Evolutionary conservation across 2,113 vertebrate species (phyloP).

Genomic region (Carassius gibelio): DNA sequence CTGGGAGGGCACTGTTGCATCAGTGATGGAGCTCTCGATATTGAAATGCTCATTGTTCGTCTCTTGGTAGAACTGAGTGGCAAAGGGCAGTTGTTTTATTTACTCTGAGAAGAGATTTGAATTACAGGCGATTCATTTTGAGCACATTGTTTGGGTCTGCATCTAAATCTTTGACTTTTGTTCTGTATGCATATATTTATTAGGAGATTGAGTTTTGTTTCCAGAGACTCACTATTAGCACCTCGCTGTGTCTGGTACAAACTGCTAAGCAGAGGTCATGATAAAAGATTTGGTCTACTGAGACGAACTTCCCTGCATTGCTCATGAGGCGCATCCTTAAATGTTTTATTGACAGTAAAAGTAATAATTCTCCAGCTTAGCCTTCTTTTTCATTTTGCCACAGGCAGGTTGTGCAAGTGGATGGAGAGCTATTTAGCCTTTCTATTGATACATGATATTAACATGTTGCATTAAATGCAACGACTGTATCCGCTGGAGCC

Average conservation of each 20-base stretch:
- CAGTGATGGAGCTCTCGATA: conserved; percentile 2
- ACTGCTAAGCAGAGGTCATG: neutral
- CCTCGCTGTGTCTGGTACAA: neutral
- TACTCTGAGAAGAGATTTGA: neutral
- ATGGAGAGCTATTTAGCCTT: neutral
- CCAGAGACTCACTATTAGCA: neutral
- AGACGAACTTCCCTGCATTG: neutral
- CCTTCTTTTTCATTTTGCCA: neutral
- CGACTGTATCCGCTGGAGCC: conserved; percentile 10
- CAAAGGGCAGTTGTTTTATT: neutral
- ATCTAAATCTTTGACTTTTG: neutral
- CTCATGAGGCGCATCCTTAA: neutral
- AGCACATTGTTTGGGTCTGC: neutral
- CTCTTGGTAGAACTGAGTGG: neutral
- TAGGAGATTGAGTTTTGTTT: neutral
- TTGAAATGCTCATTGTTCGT: conserved; percentile 19
- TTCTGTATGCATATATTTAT: neutral
- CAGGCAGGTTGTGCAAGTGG: neutral
- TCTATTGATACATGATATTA: neutral
- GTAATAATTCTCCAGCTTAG: neutral
- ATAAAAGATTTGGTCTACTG: conserved; percentile 17
- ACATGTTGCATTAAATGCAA: conserved; percentile 3
- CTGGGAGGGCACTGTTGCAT: conserved; percentile 24
- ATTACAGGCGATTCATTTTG: neutral
- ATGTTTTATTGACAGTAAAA: conserved; percentile 24